phyloP scores from a whole-genome alignment of 2,888 invertebrate species.

The Tortrix viridana region DNA sequence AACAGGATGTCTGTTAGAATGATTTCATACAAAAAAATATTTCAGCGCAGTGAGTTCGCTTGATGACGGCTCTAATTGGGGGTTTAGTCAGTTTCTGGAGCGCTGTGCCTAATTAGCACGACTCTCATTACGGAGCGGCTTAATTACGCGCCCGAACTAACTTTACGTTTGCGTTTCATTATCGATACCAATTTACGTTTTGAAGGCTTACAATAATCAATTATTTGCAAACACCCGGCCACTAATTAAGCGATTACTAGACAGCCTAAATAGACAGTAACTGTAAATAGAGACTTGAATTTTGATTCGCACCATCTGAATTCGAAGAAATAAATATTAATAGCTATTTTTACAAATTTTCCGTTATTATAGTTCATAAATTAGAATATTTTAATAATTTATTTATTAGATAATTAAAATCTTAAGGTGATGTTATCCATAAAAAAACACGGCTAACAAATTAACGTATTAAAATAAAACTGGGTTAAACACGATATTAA shows the following conservation, averaged over 20 bases:
- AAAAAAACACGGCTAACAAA: too few species aligned
- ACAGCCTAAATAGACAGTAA: too few species aligned
- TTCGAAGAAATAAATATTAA: too few species aligned
- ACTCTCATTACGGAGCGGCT: slow-evolving; percentile 65
- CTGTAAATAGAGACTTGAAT: too few species aligned
- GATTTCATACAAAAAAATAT: slow-evolving; percentile 44
- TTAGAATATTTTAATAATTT: too few species aligned
- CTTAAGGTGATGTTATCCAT: too few species aligned
- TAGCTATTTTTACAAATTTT: too few species aligned
- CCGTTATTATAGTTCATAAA: too few species aligned
- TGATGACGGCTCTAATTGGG: slow-evolving; percentile 67
- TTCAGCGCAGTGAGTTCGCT: slow-evolving; percentile 46
- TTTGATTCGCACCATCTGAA: too few species aligned
- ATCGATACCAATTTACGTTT: slow-evolving; percentile 15
- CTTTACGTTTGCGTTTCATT: slow-evolving; percentile 44
- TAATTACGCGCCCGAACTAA: slow-evolving; percentile 71
- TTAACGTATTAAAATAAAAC: too few species aligned
- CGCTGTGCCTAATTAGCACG: slow-evolving; percentile 69
- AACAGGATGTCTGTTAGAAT: slow-evolving; percentile 1
- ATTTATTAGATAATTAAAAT: too few species aligned
- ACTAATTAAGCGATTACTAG: slow-evolving; percentile 10
- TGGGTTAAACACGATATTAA: too few species aligned
- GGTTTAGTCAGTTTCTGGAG: slow-evolving; percentile 69
- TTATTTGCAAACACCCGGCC: slow-evolving; percentile 11
- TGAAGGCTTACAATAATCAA: slow-evolving; percentile 17